Percentiles rank a stretch among this genome's conserved stretches.
These are phyloP conservation scores for Dioctria rufipes DNA, from an alignment of 2,888 invertebrate species.

Conservation along the genomic window DNA sequence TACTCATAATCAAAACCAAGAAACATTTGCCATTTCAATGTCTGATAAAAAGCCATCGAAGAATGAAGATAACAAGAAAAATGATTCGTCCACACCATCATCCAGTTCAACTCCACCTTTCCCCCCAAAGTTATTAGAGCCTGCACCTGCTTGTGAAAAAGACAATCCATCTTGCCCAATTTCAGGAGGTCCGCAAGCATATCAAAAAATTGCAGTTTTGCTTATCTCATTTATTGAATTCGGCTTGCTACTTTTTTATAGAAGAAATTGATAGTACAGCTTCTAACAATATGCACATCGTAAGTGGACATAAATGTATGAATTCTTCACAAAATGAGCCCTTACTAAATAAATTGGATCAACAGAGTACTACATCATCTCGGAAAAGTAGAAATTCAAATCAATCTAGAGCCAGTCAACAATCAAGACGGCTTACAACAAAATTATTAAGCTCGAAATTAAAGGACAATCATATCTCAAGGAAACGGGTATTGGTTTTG, in stretches of 20 bases:
- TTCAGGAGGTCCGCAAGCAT: conserved; percentile 6
- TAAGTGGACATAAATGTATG: not conserved
- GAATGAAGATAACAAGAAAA: conserved; percentile 10
- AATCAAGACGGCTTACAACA: not conserved
- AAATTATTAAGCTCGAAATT: not conserved
- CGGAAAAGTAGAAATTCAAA: not conserved
- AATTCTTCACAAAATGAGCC: conserved; percentile 3
- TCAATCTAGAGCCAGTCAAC: not conserved
- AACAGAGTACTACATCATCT: not conserved
- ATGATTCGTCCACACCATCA: not conserved
- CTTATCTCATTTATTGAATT: conserved; percentile 45
- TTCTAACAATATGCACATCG: conserved; percentile 1
- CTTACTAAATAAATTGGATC: conserved; percentile 3
- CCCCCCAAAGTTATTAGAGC: not conserved
- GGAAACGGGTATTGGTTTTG: not conserved
- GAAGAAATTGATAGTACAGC: conserved; percentile 7
- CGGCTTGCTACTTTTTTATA: conserved; percentile 42
- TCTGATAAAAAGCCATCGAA: not conserved
- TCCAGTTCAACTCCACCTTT: not conserved
- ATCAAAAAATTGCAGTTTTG: conserved; percentile 36
- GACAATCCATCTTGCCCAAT: not conserved
- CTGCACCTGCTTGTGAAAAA: not conserved
- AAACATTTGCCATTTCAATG: conserved; percentile 9
- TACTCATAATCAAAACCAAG: not conserved
- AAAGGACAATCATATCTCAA: not conserved